Evolutionary conservation across 1,140 invertebrate species (phyloP).

Genomic region (Lordiphosa stackelbergi): DNA sequence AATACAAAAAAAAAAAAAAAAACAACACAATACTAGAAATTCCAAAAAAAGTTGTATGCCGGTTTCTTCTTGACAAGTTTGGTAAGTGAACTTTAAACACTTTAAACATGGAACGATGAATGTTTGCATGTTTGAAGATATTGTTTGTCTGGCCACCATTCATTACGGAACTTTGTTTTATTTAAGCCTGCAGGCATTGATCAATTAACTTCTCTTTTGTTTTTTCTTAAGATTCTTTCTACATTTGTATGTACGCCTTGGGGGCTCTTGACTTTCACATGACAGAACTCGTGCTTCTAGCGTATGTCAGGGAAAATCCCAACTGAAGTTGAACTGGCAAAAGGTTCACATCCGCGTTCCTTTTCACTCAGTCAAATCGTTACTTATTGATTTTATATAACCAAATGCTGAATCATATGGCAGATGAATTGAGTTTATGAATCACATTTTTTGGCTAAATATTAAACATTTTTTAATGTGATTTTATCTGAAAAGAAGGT

Average conservation of each 20-base stretch:
- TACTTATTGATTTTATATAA: neutral
- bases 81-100: constrained; percentile 57
- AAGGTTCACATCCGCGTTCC: constrained; percentile 28
- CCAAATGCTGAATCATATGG: neutral
- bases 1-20: constrained; percentile 9
- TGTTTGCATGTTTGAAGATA: constrained; percentile 5
- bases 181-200: constrained; percentile 4
- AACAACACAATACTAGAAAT: constrained; percentile 3
- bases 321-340: constrained; percentile 1
- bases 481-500: too few relatives aligned
- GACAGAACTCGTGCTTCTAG: constrained; percentile 12
- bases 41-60: constrained; percentile 35
- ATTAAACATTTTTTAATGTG: too few relatives aligned
- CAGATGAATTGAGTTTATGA: neutral
- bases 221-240: constrained; percentile 12
- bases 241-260: neutral
- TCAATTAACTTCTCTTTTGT: constrained; percentile 1
- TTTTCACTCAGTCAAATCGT: constrained; percentile 8
- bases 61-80: constrained; percentile 61
- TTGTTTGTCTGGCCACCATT: constrained; percentile 13
- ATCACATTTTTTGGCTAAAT: too few relatives aligned
- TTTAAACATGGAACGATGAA: constrained; percentile 28
- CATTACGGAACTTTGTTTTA: constrained; percentile 28
- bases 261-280: constrained; percentile 33
- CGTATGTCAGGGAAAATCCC: constrained; percentile 37